phyloP scores from a whole-genome alignment of 2,113 vertebrate species.

The Cepphus grylle region DNA sequence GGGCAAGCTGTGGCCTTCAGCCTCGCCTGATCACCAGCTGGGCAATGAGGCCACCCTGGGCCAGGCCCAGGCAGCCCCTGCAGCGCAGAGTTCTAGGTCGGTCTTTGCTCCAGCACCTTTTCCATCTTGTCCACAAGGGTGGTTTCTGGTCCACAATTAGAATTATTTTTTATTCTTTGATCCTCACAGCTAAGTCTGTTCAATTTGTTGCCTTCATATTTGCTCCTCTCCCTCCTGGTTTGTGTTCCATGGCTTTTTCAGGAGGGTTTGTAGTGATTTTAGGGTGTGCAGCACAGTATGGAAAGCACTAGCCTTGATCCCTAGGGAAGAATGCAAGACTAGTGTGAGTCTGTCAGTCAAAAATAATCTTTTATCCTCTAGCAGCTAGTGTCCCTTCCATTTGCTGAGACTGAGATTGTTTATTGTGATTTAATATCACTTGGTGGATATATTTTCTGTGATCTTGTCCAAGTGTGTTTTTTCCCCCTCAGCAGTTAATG shows the following conservation, averaged over 20 bases:
- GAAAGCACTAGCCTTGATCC: neutral
- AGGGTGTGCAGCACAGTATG: neutral
- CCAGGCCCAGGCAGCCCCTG: neutral
- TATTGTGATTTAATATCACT: neutral
- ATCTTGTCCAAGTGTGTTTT: neutral
- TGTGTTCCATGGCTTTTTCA: neutral
- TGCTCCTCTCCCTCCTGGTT: neutral
- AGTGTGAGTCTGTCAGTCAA: neutral
- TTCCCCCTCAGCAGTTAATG: neutral
- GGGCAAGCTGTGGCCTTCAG: neutral
- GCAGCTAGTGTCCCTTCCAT: neutral
- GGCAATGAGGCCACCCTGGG: fast-evolving
- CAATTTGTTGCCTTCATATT: neutral
- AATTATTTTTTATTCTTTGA: neutral
- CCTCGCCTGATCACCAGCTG: neutral
- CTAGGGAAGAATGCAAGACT: neutral
- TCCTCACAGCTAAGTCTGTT: neutral
- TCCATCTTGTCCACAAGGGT: neutral
- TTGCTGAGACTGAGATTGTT: neutral
- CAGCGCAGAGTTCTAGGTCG: fast-evolving
- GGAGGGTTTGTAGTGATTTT: neutral
- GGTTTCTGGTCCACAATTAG: neutral
- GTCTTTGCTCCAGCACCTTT: neutral
- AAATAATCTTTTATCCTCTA: neutral
- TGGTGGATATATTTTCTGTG: neutral